A percentile compares a stretch with the other conserved stretches of the same genome.
Evolutionary conservation across 2,797 vertebrate species (phyloP).

Genomic region (Meda fulgida): DNA sequence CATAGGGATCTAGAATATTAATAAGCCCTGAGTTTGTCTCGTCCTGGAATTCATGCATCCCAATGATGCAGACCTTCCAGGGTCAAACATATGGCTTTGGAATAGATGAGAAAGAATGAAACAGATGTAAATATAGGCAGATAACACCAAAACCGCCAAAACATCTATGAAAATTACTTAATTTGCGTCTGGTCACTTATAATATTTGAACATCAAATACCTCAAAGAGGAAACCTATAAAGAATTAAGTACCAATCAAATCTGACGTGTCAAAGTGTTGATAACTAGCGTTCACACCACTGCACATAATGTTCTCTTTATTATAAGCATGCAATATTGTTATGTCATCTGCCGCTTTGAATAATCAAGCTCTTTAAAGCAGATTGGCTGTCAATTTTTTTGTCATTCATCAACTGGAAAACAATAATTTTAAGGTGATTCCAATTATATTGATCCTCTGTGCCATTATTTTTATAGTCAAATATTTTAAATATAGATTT

Average conservation of each 20-base stretch:
- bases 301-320: neutral
- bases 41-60: conserved; percentile 23
- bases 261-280: neutral
- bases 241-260: neutral
- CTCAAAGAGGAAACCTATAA: neutral
- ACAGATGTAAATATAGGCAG: neutral
- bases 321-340: neutral
- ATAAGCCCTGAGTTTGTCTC: conserved; percentile 12
- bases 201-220: no score
- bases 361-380: neutral
- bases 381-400: neutral
- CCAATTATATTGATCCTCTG: no score
- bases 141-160: no score
- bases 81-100: conserved; percentile 27
- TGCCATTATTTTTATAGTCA: no score
- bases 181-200: no score
- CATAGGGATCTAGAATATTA: conserved; percentile 37
- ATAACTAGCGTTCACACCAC: neutral
- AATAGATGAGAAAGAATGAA: conserved; percentile 14
- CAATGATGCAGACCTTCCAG: conserved; percentile 31
- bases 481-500: no score
- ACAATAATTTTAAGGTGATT: no score
- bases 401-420: neutral
- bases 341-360: neutral
- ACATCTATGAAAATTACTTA: no score